Evolutionary conservation across 2,113 vertebrate genomes (phyloP), one percentile per base, ranked within the genome.

Genomic region (Manacus vitellinus): DNA sequence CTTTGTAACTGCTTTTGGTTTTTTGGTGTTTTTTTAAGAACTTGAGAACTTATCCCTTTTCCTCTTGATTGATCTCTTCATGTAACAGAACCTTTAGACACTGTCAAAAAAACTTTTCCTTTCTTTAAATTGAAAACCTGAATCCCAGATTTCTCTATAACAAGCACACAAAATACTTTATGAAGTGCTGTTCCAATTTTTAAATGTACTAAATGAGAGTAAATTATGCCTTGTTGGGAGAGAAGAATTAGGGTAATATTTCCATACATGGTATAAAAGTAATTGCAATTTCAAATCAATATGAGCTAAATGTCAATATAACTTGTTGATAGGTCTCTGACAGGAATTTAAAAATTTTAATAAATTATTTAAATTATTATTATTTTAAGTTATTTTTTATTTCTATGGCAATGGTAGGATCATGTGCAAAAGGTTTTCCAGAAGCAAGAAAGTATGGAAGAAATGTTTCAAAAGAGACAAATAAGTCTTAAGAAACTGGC

Each of bases 401-500:
- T 83, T 56, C 58, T 67, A 24, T 85, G 84, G 72, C 96, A 93
- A 88, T 0, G 33, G 1, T 83, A 99, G 99, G 99, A 99, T 8
- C 99, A 99, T 33, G 98, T 99, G 89, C 98, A 99, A 88, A 99
- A 98, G 71, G 98, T 99, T 95, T 99, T 99, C 95, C 99, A 99
- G 97, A 99, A 99, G 97, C 99, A 99, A 87, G 93, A 96, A 75
- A 99, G 98, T 37, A 99, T 99, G 98, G 98, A 99, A 96, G 99
- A 99, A 96, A 99, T 99, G 99, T 99, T 99, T 94, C 99, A 99
- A 81, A 99, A 99, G 97, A 98, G 99, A 56, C 98, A 98, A 97
- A 97, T 99, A 68, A 99, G 99, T 96, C 98, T 99, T 81, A 99
- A 99, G 98, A 99, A 99, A 97, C 97, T 99, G 41, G 99, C 99